Evolutionary conservation across 2,113 vertebrate genomes (phyloP).

Genomic region (Ahaetulla prasina): DNA sequence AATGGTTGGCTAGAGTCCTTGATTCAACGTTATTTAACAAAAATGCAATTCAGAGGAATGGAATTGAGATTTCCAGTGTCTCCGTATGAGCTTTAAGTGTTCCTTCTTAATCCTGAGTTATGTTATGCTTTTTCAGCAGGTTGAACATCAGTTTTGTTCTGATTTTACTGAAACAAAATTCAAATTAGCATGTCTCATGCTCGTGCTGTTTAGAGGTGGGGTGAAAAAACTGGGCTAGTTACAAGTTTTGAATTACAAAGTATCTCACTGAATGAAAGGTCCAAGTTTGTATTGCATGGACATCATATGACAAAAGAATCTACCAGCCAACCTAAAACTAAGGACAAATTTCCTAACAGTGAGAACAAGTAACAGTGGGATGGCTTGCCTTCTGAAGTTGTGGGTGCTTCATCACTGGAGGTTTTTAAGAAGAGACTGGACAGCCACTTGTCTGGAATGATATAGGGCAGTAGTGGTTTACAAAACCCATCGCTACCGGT

Average conservation of each 20-base stretch:
- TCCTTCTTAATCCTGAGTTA: not conserved
- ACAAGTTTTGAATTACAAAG: not conserved
- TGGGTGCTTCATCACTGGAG: no score
- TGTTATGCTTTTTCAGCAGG: not conserved
- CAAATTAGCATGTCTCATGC: no score
- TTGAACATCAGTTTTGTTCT: not conserved
- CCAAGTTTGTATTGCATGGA: not conserved
- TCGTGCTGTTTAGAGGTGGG: no score
- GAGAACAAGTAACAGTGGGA: not conserved
- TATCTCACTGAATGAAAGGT: not conserved
- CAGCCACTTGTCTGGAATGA: no score
- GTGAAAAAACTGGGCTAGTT: not conserved
- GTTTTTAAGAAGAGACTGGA: no score
- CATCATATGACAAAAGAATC: not conserved
- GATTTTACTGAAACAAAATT: not conserved
- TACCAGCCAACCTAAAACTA: not conserved
- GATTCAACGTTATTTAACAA: not conserved
- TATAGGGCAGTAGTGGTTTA: no score
- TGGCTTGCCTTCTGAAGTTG: not conserved
- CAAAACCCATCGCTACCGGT: no score
- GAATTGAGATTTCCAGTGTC: not conserved
- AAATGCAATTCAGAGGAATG: not conserved
- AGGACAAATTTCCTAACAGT: not conserved
- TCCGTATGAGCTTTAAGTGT: not conserved
- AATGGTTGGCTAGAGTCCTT: not conserved